phyloP scores from a whole-genome alignment of 1,140 invertebrate species.

The Sinonovacula constricta region DNA sequence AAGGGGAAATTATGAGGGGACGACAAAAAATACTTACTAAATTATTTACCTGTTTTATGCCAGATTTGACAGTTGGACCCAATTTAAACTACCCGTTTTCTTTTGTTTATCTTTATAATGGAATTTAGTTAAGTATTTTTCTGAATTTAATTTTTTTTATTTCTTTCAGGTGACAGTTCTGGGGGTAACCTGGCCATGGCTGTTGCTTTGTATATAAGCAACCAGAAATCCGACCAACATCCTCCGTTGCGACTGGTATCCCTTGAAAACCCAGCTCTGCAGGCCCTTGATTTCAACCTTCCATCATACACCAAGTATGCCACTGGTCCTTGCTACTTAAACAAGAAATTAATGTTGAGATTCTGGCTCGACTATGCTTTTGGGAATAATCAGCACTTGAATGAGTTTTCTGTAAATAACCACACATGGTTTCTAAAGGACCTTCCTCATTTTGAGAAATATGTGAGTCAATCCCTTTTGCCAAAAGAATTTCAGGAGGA shows the following conservation, averaged over 20 bases:
- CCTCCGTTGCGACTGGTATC: not conserved
- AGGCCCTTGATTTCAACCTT: slow-evolving; percentile 4
- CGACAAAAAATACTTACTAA: too few relatives aligned
- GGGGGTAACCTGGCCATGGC: slow-evolving; percentile 40
- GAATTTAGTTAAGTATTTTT: too few relatives aligned
- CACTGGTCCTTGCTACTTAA: not conserved
- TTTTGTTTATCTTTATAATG: too few relatives aligned
- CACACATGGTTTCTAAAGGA: not conserved
- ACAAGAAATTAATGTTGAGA: not conserved
- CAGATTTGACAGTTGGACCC: too few relatives aligned
- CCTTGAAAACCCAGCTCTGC: slow-evolving; percentile 6
- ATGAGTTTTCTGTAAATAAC: not conserved
- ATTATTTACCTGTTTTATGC: too few relatives aligned
- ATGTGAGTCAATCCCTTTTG: not conserved
- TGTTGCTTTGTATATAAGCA: slow-evolving; percentile 2
- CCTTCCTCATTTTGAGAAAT: not conserved
- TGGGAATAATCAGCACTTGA: not conserved
- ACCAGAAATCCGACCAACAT: not conserved
- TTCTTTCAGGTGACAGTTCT: slow-evolving; percentile 40
- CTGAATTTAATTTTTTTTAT: too few relatives aligned
- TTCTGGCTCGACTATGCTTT: slow-evolving; percentile 6
- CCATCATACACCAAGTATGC: not conserved
- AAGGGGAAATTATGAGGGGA: too few relatives aligned
- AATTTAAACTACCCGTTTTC: too few relatives aligned
- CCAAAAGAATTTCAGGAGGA: not conserved